phyloP scores from a whole-genome alignment of 2,797 vertebrate species.

The Varecia variegata region DNA sequence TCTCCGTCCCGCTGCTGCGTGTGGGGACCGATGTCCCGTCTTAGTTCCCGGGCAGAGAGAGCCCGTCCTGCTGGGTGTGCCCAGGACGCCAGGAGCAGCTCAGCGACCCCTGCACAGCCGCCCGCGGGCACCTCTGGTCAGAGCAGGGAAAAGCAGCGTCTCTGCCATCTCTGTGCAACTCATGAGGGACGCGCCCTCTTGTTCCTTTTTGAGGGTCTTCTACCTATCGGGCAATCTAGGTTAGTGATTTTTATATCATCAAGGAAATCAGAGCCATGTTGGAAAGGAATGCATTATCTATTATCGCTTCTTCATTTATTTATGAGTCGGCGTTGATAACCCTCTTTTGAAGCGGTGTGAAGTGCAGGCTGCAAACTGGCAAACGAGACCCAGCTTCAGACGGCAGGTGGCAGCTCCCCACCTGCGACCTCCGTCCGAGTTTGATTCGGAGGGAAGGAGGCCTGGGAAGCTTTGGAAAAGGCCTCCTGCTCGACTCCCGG shows the following conservation, averaged over 20 bases:
- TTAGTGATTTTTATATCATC: conserved; percentile 29
- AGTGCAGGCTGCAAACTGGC: neutral
- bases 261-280: conserved; percentile 53
- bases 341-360: conserved; percentile 44
- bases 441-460: neutral
- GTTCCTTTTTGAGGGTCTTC: conserved; percentile 60
- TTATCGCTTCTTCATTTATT: conserved; percentile 34
- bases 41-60: neutral
- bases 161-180: neutral
- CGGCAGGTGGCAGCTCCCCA: conserved; percentile 27
- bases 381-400: neutral
- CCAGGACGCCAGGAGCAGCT: neutral
- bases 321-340: neutral
- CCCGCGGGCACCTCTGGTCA: neutral
- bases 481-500: neutral
- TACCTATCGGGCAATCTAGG: conserved; percentile 37
- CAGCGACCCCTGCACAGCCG: too few species aligned
- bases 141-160: conserved; percentile 28
- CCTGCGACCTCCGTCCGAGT: neutral
- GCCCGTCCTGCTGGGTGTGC: too few species aligned
- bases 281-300: conserved; percentile 55
- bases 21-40: neutral
- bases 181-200: neutral
- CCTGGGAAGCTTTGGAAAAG: neutral
- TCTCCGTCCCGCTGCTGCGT: too few species aligned